These are phyloP conservation scores for Chalcosyrphus nemorum DNA, from an alignment of 2,888 invertebrate species.

Conservation along the genomic window DNA sequence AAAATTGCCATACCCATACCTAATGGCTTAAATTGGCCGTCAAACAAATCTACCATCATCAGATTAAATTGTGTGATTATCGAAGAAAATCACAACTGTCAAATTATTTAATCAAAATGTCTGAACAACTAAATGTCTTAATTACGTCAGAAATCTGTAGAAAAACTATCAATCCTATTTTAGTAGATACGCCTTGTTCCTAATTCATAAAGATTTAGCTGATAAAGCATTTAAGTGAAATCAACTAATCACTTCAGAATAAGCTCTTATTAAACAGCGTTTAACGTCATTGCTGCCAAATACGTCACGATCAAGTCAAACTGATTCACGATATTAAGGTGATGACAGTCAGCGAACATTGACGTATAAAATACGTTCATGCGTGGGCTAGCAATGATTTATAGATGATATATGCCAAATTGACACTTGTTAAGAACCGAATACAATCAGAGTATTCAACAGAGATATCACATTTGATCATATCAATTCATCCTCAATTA, in stretches of 20 bases:
- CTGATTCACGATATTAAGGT: background rate
- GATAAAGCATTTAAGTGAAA: constrained; percentile 4
- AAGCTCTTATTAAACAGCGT: background rate
- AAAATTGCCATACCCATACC: background rate
- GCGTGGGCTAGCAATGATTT: background rate
- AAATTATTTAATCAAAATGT: background rate
- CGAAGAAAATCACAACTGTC: background rate
- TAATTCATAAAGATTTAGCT: background rate
- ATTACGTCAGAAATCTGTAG: background rate
- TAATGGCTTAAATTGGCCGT: background rate
- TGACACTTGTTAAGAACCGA: background rate
- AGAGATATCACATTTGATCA: constrained; percentile 1
- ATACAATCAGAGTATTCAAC: background rate
- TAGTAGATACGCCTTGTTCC: background rate
- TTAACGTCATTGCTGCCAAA: constrained; percentile 2
- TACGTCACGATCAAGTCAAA: background rate
- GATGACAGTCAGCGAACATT: background rate
- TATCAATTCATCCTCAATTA: background rate
- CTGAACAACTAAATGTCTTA: background rate
- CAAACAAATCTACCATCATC: background rate
- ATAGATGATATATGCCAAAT: background rate
- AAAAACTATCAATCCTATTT: background rate
- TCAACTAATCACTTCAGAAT: background rate
- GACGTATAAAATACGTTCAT: background rate
- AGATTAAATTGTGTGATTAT: background rate